Conservation (phyloP, 37 sponge, comb jelly and placozoan species). For the Chondrosia reniformis region DNA sequence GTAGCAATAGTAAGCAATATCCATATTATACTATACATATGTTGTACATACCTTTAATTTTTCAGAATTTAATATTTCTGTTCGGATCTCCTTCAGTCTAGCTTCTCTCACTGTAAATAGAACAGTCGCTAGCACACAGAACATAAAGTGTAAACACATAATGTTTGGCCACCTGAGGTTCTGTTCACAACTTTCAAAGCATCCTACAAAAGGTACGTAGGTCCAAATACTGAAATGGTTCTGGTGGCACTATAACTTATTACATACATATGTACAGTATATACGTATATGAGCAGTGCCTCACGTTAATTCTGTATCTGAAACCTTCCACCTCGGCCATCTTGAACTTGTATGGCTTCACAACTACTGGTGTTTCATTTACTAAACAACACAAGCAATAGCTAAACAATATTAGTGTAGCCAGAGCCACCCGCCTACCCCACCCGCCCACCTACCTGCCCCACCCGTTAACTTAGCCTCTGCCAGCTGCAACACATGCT, state of each 20-base stretch:
- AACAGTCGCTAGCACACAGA: not conserved
- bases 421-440: not conserved
- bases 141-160: not conserved
- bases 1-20: too few relatives aligned
- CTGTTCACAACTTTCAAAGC: conserved; percentile 82
- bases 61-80: conserved; percentile 90
- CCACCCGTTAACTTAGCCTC: conserved; percentile 48
- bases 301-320: conserved; percentile 84
- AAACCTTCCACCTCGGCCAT: conserved; percentile 97
- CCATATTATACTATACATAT: too few relatives aligned
- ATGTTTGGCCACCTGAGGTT: conserved; percentile 46
- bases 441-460: conserved; percentile 21
- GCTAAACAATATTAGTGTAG: not conserved
- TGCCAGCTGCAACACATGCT: conserved; percentile 36
- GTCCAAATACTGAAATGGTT: too few relatives aligned
- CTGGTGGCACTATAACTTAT: too few relatives aligned
- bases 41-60: conserved; percentile 92
- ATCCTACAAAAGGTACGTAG: conserved; percentile 41
- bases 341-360: conserved; percentile 87
- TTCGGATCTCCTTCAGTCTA: conserved; percentile 88
- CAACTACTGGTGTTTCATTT: conserved; percentile 9
- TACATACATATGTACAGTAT: too few relatives aligned
- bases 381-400: not conserved
- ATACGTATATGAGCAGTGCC: too few relatives aligned
- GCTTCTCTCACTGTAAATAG: conserved; percentile 77